Evolutionary conservation across 2,113 vertebrate genomes (phyloP).

Genomic region (Sinocyclocheilus grahami): DNA sequence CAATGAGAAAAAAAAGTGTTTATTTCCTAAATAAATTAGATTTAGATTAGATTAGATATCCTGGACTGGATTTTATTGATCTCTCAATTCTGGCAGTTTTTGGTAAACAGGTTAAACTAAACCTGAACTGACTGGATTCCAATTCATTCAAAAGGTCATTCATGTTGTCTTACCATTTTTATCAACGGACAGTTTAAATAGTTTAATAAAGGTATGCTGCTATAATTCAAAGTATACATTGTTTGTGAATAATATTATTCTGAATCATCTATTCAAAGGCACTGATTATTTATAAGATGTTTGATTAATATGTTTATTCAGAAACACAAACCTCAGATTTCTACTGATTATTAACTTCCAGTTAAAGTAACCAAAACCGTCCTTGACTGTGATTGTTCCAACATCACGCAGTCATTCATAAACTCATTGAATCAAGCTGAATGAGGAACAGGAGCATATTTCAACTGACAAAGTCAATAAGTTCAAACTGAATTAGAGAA

Average conservation of each 20-base stretch:
- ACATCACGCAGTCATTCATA: constrained; percentile 23
- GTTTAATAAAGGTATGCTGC: background rate
- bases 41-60: too few species aligned
- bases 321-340: constrained; percentile 43
- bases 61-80: background rate
- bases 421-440: constrained; percentile 62
- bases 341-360: constrained; percentile 60
- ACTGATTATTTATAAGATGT: constrained; percentile 9
- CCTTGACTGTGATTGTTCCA: constrained; percentile 50
- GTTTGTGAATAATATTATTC: background rate
- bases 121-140: background rate
- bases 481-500: background rate
- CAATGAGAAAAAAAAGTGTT: too few species aligned
- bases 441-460: constrained; percentile 11
- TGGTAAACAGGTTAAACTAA: background rate
- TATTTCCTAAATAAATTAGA: background rate
- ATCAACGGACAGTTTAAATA: background rate
- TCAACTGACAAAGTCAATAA: background rate
- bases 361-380: constrained; percentile 51
- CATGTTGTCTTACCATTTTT: background rate
- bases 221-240: background rate
- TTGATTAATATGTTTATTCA: constrained; percentile 49
- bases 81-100: background rate
- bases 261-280: background rate
- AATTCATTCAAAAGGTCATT: background rate